Evolutionary conservation across 2,113 vertebrate genomes (phyloP).

Genomic region (Euleptes europaea): DNA sequence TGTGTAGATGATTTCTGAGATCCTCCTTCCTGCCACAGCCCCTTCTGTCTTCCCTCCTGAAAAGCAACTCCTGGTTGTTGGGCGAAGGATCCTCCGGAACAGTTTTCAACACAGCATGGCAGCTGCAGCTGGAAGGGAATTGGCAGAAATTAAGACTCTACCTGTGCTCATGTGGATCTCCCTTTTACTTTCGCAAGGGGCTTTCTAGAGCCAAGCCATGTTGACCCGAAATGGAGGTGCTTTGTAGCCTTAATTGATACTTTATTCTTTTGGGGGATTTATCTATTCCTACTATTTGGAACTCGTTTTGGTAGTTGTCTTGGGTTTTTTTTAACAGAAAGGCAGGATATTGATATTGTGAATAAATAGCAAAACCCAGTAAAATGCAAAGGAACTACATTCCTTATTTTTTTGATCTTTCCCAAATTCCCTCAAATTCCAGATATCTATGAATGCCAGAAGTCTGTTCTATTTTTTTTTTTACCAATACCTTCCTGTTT

Average conservation of each 20-base stretch:
- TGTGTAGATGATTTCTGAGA: too few relatives aligned
- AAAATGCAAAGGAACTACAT: neutral
- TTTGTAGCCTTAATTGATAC: neutral
- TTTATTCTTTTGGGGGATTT: neutral
- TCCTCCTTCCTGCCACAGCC: too few relatives aligned
- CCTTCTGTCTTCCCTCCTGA: too few relatives aligned
- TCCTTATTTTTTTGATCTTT: neutral
- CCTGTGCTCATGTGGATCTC: too few relatives aligned
- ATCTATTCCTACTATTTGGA: neutral
- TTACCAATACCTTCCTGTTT: slow-evolving; percentile 15
- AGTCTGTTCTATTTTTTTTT: neutral
- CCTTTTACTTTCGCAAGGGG: neutral
- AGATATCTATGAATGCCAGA: neutral
- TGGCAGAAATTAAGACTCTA: too few relatives aligned
- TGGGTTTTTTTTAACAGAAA: neutral
- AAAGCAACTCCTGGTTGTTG: too few relatives aligned
- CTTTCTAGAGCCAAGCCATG: neutral
- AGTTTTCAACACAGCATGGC: neutral
- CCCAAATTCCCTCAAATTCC: neutral
- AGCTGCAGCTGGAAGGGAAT: too few relatives aligned
- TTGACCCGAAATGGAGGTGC: neutral
- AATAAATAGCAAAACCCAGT: slow-evolving; percentile 25
- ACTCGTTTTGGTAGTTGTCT: neutral
- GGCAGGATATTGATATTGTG: neutral
- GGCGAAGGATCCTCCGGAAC: neutral